phyloP scores from a whole-genome alignment of 2,888 invertebrate genomes.

The Ellobium chinense region DNA sequence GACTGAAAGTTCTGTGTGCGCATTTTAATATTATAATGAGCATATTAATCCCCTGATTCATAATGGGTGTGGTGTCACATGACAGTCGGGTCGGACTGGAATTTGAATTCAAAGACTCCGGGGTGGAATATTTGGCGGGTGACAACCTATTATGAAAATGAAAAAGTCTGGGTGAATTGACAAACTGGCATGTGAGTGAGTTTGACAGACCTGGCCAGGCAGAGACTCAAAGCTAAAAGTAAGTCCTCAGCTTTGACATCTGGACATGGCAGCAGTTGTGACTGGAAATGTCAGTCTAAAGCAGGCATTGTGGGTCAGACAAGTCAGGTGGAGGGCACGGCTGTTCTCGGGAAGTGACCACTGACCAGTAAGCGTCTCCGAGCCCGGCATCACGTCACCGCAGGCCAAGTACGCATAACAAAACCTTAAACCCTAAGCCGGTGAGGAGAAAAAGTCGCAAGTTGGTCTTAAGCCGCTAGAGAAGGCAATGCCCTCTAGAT shows the following conservation, averaged over 20 bases:
- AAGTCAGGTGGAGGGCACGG: not conserved
- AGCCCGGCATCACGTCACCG: not conserved
- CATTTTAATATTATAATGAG: no score
- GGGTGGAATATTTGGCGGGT: no score
- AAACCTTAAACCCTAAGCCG: not conserved
- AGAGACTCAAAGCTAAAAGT: not conserved
- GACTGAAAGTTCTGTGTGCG: no score
- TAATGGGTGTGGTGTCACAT: no score
- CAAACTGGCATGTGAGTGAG: no score
- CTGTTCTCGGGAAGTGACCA: not conserved
- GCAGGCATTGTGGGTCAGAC: not conserved
- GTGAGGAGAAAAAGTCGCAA: not conserved
- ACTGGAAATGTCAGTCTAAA: not conserved
- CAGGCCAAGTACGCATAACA: not conserved
- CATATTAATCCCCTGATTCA: no score
- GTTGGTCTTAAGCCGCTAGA: not conserved
- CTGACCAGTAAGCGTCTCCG: not conserved
- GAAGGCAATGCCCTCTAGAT: constrained; percentile 9
- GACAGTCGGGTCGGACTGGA: no score
- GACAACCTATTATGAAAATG: no score
- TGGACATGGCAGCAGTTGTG: not conserved
- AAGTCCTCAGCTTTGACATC: not conserved
- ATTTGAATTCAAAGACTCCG: no score
- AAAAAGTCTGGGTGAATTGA: no score
- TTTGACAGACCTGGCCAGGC: no score